A percentile compares a stretch with the other conserved stretches of the same genome.
phyloP scores from a whole-genome alignment of 2,797 vertebrate genomes.

The Hoplostethus mediterraneus region DNA sequence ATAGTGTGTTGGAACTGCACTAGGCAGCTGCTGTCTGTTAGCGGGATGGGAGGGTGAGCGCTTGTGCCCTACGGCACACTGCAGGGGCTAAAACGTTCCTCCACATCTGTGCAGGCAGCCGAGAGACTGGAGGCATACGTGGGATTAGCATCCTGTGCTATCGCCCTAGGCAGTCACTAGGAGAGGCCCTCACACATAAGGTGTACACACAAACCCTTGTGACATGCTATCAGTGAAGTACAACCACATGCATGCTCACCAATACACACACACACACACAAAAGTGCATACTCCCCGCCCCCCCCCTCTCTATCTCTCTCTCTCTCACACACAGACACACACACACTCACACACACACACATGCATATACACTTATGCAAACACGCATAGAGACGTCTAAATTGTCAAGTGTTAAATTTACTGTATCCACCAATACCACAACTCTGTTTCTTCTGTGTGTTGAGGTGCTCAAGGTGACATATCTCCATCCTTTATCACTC shows the following conservation, averaged over 20 bases:
- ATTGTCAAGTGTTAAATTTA: slow-evolving; percentile 51
- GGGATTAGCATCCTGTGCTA: slow-evolving; percentile 82
- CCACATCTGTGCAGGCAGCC: slow-evolving; percentile 82
- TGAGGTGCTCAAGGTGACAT: slow-evolving; percentile 56
- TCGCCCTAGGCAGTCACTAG: slow-evolving; percentile 81
- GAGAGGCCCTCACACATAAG: slow-evolving; percentile 69
- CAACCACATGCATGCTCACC: slow-evolving; percentile 47
- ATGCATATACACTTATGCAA: neutral
- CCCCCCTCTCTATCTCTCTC: neutral
- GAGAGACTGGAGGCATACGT: slow-evolving; percentile 81
- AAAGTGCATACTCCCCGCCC: neutral
- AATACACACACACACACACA: slow-evolving; percentile 32
- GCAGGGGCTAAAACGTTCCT: slow-evolving; percentile 86
- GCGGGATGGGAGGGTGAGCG: slow-evolving; percentile 68
- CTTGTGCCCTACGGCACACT: slow-evolving; percentile 85
- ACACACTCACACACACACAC: slow-evolving; percentile 35
- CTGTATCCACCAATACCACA: slow-evolving; percentile 14
- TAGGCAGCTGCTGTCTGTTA: slow-evolving; percentile 67
- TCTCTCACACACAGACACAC: slow-evolving; percentile 28
- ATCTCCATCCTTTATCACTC: slow-evolving; percentile 29
- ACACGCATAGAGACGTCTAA: slow-evolving; percentile 12
- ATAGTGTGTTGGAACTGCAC: slow-evolving; percentile 44
- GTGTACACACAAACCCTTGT: slow-evolving; percentile 40
- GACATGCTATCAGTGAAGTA: slow-evolving; percentile 30
- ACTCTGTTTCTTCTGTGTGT: slow-evolving; percentile 22